Evolutionary conservation across 2,797 vertebrate species (phyloP).

Genomic region (Knipowitschia caucasica): DNA sequence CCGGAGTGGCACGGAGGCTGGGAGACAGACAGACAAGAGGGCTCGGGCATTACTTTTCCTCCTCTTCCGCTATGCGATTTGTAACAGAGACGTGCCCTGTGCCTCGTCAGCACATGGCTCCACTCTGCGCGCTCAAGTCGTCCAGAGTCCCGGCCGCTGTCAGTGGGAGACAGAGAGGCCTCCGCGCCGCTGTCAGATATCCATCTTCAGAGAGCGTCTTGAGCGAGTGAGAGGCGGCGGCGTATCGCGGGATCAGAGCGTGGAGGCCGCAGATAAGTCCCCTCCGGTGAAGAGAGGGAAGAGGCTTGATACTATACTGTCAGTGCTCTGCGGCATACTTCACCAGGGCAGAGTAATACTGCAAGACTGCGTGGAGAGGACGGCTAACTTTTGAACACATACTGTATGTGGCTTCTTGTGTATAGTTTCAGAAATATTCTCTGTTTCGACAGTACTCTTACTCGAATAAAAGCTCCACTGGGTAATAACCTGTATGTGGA

Average conservation of each 20-base stretch:
- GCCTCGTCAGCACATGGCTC: conserved; percentile 1
- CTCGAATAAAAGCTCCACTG: background rate
- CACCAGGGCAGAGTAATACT: background rate
- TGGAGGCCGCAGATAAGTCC: conserved; percentile 64
- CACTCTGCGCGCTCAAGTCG: conserved; percentile 19
- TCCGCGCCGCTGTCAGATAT: conserved; percentile 52
- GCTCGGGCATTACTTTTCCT: conserved; percentile 11
- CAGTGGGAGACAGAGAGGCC: conserved; percentile 54
- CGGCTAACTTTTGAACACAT: background rate
- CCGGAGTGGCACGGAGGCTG: conserved; percentile 35
- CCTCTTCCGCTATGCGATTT: conserved; percentile 29
- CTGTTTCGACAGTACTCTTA: background rate
- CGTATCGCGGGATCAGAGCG: conserved; percentile 62
- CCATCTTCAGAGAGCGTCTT: conserved; percentile 63
- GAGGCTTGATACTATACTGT: conserved; percentile 19
- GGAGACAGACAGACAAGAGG: conserved; percentile 32
- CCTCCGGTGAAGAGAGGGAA: conserved; percentile 51
- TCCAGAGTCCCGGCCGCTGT: conserved; percentile 34
- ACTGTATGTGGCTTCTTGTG: background rate
- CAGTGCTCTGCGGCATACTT: conserved; percentile 3
- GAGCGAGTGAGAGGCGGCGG: conserved; percentile 49
- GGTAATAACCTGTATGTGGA: background rate
- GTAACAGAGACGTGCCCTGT: conserved; percentile 20
- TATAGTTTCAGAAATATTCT: background rate
- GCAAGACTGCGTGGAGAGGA: background rate